Evolutionary conservation across 2,113 vertebrate genomes (phyloP), one percentile per base, ranked within the genome.

Genomic region (Megalops atlanticus): DNA sequence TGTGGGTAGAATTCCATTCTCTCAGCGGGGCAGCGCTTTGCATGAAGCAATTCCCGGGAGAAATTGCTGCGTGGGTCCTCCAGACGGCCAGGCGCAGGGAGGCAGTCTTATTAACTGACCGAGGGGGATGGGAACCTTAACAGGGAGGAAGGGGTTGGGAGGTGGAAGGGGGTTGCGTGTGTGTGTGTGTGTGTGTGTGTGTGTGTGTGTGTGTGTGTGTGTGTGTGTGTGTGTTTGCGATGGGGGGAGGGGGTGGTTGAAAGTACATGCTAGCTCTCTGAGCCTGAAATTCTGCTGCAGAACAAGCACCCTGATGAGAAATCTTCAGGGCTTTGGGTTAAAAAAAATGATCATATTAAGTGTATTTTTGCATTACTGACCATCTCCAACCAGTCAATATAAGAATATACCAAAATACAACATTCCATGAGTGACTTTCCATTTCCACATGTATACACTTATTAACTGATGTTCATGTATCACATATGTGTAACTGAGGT

Each of bases 1-100:
- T 94, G 88, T 94, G 96, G 93, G 94, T 96, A 96, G 95, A 97
- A 96, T 97, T 97, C 95, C 94, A 95, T 93, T 96, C 94, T 95
- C 95, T 96, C 94, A 89, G 94, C 87, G 83, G 94, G 94, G 93
- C 90, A 94, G 93, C 92, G 93, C 95, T 96, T 96, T 96, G 95
- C 95, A 96, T 96, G 95, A 96, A 95, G 92, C 88, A 91, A 88
- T 92, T 97, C 96, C 94, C 94, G 91, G 92, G 95, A 95, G 96
- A 96, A 93, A 94, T 93, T 93, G 90, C 91, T 92, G 91, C 92
- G 92, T 92, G 93, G 92, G 92, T 95, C 92, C 94, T 94, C 92
- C 91, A 90, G 93, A 93, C 94, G 95, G 93, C 92, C 94, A 90
- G 92, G 90, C 94, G 92, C 87, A 92, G 91, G 90, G 92, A 92